Evolutionary conservation across 64 coral and sea anemone species (phyloP).

Genomic region (Stichodactyla helianthus): DNA sequence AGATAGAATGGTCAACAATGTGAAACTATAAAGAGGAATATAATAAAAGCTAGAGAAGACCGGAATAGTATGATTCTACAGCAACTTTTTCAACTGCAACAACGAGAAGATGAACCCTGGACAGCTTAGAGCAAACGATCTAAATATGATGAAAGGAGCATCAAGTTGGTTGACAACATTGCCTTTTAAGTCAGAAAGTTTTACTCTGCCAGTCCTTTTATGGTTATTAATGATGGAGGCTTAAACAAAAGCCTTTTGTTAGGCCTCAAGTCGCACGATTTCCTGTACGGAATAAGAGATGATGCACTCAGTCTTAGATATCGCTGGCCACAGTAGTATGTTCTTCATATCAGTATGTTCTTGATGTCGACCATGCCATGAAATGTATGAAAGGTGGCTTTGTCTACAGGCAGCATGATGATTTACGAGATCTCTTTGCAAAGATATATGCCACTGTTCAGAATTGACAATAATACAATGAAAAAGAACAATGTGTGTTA

Average conservation of each 20-base stretch:
- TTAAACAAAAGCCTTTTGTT: too few species aligned
- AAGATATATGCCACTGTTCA: background rate
- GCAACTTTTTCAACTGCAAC: background rate
- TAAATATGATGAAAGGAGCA: slow-evolving; percentile 42
- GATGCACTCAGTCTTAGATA: slow-evolving; percentile 51
- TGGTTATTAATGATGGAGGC: too few species aligned
- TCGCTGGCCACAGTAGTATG: slow-evolving; percentile 45
- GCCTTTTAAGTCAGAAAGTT: slow-evolving; percentile 33
- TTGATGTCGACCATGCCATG: too few species aligned
- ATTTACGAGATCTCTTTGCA: background rate
- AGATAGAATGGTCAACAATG: too few species aligned
- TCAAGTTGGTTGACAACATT: slow-evolving; percentile 43
- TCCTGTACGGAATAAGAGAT: background rate
- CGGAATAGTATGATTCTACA: background rate
- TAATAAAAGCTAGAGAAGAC: background rate
- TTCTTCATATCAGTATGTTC: background rate
- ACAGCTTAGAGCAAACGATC: slow-evolving; percentile 41
- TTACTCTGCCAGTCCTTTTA: background rate
- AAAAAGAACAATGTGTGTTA: too few species aligned
- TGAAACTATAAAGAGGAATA: background rate
- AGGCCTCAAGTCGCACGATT: too few species aligned
- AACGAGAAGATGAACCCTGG: slow-evolving; percentile 1
- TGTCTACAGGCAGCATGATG: too few species aligned
- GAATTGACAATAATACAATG: too few species aligned
- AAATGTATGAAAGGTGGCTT: too few species aligned